Evolutionary conservation across 1,140 invertebrate genomes (phyloP).

Genomic region (Brachionus rotundiformis): DNA sequence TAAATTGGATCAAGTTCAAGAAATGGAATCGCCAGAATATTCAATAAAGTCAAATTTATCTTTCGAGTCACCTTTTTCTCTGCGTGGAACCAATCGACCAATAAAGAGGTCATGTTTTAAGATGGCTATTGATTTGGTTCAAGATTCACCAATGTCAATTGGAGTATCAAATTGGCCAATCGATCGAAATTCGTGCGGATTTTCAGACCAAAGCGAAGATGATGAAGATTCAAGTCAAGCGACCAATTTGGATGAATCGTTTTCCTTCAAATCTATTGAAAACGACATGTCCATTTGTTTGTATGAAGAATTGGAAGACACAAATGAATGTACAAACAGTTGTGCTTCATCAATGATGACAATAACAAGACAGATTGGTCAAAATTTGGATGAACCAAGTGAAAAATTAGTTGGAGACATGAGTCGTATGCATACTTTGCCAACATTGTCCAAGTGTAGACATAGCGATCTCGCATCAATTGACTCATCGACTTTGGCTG

Average conservation of each 20-base stretch:
- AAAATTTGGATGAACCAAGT: background rate
- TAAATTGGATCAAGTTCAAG: background rate
- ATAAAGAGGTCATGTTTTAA: background rate
- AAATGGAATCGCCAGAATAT: slow-evolving; percentile 13
- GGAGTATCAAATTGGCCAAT: background rate
- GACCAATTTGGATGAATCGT: slow-evolving; percentile 19
- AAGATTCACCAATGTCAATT: slow-evolving; percentile 3
- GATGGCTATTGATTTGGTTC: background rate
- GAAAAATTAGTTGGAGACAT: slow-evolving; percentile 36
- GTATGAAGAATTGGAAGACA: slow-evolving; percentile 1
- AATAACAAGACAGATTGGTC: background rate
- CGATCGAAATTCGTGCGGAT: background rate
- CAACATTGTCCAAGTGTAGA: background rate
- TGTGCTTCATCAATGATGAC: background rate
- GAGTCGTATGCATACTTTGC: background rate
- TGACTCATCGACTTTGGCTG: background rate
- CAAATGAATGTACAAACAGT: background rate
- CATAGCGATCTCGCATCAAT: slow-evolving; percentile 36
- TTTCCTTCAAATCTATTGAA: background rate
- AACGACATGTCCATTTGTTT: background rate
- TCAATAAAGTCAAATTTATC: background rate
- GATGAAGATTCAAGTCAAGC: slow-evolving; percentile 32
- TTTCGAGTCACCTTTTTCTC: background rate
- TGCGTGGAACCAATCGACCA: background rate
- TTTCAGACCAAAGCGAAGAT: background rate